These are phyloP conservation scores for Gobiocypris rarus DNA, from an alignment of 2,113 vertebrate genomes.

Conservation along the genomic window DNA sequence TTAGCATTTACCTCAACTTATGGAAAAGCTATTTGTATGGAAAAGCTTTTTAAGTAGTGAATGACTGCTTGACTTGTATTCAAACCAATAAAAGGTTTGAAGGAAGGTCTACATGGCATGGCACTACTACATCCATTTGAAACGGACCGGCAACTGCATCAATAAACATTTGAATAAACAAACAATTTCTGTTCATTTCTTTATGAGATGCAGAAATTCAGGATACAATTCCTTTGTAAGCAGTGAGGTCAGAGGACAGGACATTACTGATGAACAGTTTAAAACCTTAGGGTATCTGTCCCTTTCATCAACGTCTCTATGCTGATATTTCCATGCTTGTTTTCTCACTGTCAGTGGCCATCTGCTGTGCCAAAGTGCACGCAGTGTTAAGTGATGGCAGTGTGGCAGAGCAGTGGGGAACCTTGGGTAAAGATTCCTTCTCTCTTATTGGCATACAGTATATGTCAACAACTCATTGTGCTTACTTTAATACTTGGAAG, in stretches of 20 bases:
- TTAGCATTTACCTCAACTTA: no score
- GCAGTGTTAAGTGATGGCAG: slow-evolving; percentile 23
- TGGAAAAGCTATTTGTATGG: no score
- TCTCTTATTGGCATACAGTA: neutral
- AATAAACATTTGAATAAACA: no score
- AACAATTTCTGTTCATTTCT: neutral
- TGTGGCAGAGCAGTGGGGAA: slow-evolving; percentile 16
- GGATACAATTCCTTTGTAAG: neutral
- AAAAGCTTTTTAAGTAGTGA: no score
- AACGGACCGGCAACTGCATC: neutral
- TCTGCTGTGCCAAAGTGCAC: slow-evolving; percentile 4
- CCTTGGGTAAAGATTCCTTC: slow-evolving; percentile 6
- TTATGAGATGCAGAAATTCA: neutral
- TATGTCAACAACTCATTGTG: neutral
- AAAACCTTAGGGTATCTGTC: neutral
- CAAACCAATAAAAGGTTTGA: neutral
- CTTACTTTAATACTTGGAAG: neutral
- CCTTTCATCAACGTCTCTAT: neutral
- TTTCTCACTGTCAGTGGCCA: slow-evolving; percentile 33
- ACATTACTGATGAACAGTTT: slow-evolving; percentile 12
- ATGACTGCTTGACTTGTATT: no score
- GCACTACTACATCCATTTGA: neutral
- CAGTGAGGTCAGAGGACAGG: slow-evolving; percentile 6
- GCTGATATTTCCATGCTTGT: slow-evolving; percentile 24
- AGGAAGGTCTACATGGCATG: neutral